A percentile compares a stretch with the other conserved stretches of the same genome.
Conservation (phyloP, 2,888 invertebrate species). For the Eristalis tenax region DNA sequence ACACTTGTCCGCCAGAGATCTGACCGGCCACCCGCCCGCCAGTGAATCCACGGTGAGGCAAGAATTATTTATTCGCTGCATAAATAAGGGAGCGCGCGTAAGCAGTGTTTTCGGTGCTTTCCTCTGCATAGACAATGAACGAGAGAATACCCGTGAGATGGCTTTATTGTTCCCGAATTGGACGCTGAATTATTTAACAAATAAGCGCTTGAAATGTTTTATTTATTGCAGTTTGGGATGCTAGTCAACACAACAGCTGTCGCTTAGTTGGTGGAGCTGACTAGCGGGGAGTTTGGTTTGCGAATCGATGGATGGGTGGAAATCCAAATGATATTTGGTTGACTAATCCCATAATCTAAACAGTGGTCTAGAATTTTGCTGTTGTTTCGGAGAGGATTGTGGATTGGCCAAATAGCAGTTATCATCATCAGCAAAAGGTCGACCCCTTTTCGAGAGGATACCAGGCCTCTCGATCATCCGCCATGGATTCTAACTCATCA, state of each 20-base stretch:
- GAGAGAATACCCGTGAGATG: constrained; percentile 17
- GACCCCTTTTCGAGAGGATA: too few relatives aligned
- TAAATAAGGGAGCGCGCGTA: constrained; percentile 51
- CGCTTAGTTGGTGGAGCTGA: neutral
- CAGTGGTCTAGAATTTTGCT: too few relatives aligned
- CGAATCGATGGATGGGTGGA: too few relatives aligned
- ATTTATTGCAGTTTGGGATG: constrained; percentile 6
- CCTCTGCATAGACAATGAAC: constrained; percentile 22
- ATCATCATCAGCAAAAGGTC: too few relatives aligned
- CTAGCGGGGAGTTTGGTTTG: neutral
- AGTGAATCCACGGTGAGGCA: constrained; percentile 8
- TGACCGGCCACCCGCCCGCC: neutral
- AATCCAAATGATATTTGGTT: too few relatives aligned
- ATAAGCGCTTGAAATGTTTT: constrained; percentile 36
- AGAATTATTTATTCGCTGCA: constrained; percentile 48
- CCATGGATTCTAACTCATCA: too few relatives aligned
- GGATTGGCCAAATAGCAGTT: too few relatives aligned
- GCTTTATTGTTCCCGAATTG: constrained; percentile 52
- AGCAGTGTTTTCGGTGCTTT: constrained; percentile 27
- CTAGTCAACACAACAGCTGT: neutral
- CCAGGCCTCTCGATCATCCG: too few relatives aligned
- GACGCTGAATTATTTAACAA: constrained; percentile 38
- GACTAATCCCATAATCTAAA: too few relatives aligned
- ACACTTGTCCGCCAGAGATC: neutral
- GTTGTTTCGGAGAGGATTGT: too few relatives aligned